These are phyloP conservation scores for Ichneumoninae sp. DNA, from an alignment of 2,888 invertebrate species.

Conservation along the genomic window DNA sequence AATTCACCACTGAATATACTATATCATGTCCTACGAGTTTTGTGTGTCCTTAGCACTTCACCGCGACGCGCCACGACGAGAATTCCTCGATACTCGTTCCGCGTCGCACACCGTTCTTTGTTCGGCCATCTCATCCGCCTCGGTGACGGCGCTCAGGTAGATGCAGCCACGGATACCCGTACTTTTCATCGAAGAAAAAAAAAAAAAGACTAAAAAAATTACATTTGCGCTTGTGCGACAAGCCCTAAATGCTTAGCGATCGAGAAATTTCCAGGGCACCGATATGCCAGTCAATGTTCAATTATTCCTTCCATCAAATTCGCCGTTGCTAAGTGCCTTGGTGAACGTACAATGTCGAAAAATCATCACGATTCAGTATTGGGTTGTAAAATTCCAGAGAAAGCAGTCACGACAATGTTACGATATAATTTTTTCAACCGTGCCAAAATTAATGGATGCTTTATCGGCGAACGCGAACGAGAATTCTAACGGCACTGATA, in stretches of 20 bases:
- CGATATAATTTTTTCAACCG: not conserved
- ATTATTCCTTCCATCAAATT: not conserved
- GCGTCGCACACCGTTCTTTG: conserved; percentile 50
- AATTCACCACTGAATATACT: conserved; percentile 33
- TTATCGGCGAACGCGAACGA: not conserved
- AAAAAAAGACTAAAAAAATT: not conserved
- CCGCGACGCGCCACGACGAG: conserved; percentile 41
- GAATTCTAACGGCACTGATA: conserved; percentile 4
- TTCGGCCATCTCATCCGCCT: conserved; percentile 43
- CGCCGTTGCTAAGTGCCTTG: not conserved
- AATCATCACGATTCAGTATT: not conserved
- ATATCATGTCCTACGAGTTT: conserved; percentile 6
- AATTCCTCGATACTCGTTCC: conserved; percentile 45
- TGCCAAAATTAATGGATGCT: conserved; percentile 2
- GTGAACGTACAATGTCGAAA: not conserved
- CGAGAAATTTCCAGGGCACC: not conserved
- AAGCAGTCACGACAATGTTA: conserved; percentile 2
- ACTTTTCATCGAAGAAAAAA: not conserved
- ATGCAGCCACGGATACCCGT: conserved; percentile 13
- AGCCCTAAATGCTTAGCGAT: not conserved
- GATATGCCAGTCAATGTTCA: not conserved
- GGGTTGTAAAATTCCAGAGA: not conserved
- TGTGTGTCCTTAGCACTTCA: conserved; percentile 41
- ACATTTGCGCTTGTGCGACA: not conserved
- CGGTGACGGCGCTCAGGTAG: conserved; percentile 27